Percentiles rank a stretch among this genome's conserved stretches.
Evolutionary conservation across 2,888 invertebrate genomes (phyloP).

Genomic region (Sphaerophoria rueppellii): DNA sequence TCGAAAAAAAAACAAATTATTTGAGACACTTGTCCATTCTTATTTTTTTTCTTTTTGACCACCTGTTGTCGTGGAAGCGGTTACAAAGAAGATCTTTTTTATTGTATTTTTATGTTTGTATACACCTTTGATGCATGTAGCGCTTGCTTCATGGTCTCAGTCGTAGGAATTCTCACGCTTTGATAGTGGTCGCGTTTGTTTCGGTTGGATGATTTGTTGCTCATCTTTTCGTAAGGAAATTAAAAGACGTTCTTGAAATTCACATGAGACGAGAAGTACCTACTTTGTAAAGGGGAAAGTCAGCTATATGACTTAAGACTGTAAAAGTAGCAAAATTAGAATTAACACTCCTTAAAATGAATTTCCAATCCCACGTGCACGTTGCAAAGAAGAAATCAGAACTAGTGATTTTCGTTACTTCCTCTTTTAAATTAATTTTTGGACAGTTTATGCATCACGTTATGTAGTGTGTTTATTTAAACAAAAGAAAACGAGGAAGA

Average conservation of each 20-base stretch:
- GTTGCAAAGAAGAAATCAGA: too few species aligned
- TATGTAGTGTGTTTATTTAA: too few species aligned
- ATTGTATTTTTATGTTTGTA: too few species aligned
- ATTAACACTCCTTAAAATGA: too few species aligned
- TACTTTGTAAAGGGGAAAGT: background rate
- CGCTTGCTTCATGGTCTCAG: background rate
- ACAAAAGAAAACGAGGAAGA: too few species aligned
- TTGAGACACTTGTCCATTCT: conserved; percentile 21
- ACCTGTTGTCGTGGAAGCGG: conserved; percentile 28
- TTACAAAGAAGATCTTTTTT: background rate
- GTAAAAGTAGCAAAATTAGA: too few species aligned
- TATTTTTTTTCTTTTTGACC: background rate
- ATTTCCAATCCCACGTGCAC: too few species aligned
- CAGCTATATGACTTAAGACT: too few species aligned
- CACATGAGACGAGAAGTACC: background rate
- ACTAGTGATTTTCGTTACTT: too few species aligned
- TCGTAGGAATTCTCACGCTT: conserved; percentile 2
- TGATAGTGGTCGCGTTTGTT: background rate
- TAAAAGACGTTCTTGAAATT: background rate
- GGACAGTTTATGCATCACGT: too few species aligned
- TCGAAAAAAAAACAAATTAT: background rate
- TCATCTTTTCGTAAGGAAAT: background rate
- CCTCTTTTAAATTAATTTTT: too few species aligned
- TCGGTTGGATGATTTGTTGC: conserved; percentile 12
- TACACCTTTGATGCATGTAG: too few species aligned